phyloP scores from a whole-genome alignment of 2,797 vertebrate genomes.

The Odontamblyopus rebecca region DNA sequence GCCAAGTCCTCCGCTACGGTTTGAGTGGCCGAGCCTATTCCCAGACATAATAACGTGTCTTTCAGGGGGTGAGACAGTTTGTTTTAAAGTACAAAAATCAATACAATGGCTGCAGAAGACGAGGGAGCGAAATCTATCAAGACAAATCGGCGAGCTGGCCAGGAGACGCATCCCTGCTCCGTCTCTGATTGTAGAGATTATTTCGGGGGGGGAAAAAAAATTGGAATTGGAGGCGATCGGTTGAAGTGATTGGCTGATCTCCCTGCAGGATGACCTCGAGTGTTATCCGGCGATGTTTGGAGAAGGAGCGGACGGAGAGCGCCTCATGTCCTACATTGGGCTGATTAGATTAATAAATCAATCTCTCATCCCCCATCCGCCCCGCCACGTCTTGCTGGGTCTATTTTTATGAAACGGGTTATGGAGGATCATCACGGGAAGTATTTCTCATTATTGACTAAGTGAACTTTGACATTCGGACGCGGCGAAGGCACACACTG shows the following conservation, averaged over 20 bases:
- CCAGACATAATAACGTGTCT: conserved; percentile 22
- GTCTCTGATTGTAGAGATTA: conserved; percentile 75
- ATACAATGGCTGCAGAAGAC: conserved; percentile 48
- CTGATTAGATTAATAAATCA: conserved; percentile 83
- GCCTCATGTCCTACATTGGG: conserved; percentile 66
- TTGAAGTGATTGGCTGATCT: conserved; percentile 69
- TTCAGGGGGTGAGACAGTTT: conserved; percentile 37
- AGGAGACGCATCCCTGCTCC: conserved; percentile 55
- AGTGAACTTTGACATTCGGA: conserved; percentile 33
- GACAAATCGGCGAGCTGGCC: conserved; percentile 54
- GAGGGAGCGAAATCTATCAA: conserved; percentile 53
- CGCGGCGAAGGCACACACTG: conserved; percentile 20
- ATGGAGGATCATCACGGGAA: conserved; percentile 58
- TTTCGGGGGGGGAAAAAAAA: conserved; percentile 42
- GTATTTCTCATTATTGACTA: conserved; percentile 55
- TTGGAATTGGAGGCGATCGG: conserved; percentile 70
- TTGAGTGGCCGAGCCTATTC: conserved; percentile 39
- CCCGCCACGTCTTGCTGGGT: conserved; percentile 53
- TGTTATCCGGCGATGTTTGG: conserved; percentile 59
- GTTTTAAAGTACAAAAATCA: conserved; percentile 53
- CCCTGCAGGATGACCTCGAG: conserved; percentile 69
- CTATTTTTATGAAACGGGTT: conserved; percentile 78
- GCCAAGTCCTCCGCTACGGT: conserved; percentile 31
- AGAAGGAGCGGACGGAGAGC: conserved; percentile 63
- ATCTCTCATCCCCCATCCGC: conserved; percentile 55